A percentile compares a stretch with the other conserved stretches of the same genome.
phyloP scores from a whole-genome alignment of 2,797 vertebrate genomes.

The Hydrolagus colliei region DNA sequence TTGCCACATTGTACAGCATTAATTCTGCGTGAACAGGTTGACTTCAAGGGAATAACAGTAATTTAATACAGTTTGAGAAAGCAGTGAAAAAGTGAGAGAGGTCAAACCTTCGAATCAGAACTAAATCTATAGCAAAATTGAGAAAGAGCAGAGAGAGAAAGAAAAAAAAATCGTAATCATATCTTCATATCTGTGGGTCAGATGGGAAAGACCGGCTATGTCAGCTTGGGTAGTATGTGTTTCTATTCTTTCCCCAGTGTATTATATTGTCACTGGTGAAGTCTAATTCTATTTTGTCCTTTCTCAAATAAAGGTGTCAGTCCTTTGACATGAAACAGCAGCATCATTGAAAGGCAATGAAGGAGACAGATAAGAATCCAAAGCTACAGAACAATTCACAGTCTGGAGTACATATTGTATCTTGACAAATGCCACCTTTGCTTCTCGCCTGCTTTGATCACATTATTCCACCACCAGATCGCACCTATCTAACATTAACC shows the following conservation, averaged over 20 bases:
- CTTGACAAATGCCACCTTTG: not conserved
- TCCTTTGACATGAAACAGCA: conserved; percentile 46
- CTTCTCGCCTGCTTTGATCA: not conserved
- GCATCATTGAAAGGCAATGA: conserved; percentile 45
- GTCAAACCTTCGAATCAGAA: conserved; percentile 54
- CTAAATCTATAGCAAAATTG: conserved; percentile 53
- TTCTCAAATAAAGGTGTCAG: conserved; percentile 49
- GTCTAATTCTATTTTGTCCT: conserved; percentile 51
- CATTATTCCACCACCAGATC: not conserved
- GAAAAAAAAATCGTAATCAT: conserved; percentile 56
- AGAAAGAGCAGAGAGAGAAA: conserved; percentile 46
- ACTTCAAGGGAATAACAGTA: conserved; percentile 59
- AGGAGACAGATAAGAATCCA: conserved; percentile 42
- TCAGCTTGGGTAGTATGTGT: conserved; percentile 46
- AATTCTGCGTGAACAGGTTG: conserved; percentile 60
- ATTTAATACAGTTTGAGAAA: conserved; percentile 50
- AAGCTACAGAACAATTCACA: conserved; percentile 41
- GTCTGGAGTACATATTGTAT: conserved; percentile 35
- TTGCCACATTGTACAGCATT: conserved; percentile 60
- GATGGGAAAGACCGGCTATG: conserved; percentile 45
- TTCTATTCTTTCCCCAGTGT: conserved; percentile 45
- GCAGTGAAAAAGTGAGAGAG: conserved; percentile 50
- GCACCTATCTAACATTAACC: not conserved
- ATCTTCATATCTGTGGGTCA: conserved; percentile 57
- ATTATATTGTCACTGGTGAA: conserved; percentile 44